phyloP scores from a whole-genome alignment of 2,113 vertebrate species.

The Myanophis thanlyinensis region DNA sequence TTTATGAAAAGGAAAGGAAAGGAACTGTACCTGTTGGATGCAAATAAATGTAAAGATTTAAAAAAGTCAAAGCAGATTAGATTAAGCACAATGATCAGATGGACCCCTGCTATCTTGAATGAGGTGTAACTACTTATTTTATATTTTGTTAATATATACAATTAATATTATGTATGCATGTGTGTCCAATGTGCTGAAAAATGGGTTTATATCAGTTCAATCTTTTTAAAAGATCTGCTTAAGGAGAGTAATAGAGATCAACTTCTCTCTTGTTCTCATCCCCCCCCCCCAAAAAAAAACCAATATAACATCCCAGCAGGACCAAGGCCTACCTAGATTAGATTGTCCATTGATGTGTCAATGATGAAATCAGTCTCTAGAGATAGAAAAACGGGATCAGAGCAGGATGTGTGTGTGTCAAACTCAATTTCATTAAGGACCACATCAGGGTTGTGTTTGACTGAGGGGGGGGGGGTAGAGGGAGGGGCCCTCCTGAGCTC shows the following conservation, averaged over 20 bases:
- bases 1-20: too few species aligned
- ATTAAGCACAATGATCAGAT: background rate
- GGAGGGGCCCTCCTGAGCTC: too few species aligned
- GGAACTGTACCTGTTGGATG: background rate
- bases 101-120: background rate
- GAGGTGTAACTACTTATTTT: background rate
- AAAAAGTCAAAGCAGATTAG: background rate
- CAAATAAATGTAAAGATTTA: background rate
- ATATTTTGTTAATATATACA: background rate
- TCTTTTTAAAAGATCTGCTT: background rate
- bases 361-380: background rate
- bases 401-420: too few species aligned
- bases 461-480: too few species aligned
- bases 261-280: background rate
- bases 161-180: background rate
- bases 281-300: too few species aligned
- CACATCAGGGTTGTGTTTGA: too few species aligned
- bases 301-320: background rate
- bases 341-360: background rate
- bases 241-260: background rate
- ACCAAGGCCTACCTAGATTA: background rate
- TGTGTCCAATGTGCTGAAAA: background rate
- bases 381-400: background rate
- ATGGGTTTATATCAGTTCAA: background rate
- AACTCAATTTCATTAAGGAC: too few species aligned